Evolutionary conservation across 2,113 vertebrate species (phyloP).

Genomic region (Hippocampus comes): DNA sequence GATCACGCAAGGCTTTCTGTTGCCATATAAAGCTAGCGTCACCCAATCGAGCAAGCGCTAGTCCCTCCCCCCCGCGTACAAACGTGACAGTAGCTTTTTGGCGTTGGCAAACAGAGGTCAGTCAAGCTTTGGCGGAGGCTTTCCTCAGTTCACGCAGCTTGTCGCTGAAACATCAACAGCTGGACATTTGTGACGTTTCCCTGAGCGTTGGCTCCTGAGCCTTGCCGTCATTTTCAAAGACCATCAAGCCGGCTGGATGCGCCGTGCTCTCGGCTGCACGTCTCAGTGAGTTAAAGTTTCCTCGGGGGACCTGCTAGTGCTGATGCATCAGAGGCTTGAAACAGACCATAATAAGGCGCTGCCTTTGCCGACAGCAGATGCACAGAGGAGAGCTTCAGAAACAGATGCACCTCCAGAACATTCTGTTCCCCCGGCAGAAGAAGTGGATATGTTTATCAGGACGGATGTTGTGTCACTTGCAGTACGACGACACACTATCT

Average conservation of each 20-base stretch:
- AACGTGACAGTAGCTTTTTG: slow-evolving; percentile 3
- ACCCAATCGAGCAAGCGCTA: not conserved
- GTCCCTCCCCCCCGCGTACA: not conserved
- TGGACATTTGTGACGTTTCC: slow-evolving; percentile 34
- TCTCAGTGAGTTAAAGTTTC: slow-evolving; percentile 50
- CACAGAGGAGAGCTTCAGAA: slow-evolving; percentile 39
- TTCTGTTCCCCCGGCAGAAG: slow-evolving; percentile 59
- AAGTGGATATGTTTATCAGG: slow-evolving; percentile 48
- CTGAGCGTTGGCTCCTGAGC: slow-evolving; percentile 15
- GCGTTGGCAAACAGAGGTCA: slow-evolving; percentile 17
- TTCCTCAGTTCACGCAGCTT: slow-evolving; percentile 20
- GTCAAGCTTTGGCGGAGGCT: slow-evolving; percentile 9
- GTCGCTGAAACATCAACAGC: slow-evolving; percentile 36
- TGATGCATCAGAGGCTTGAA: slow-evolving; percentile 49
- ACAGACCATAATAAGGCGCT: slow-evolving; percentile 57
- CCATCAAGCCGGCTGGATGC: slow-evolving; percentile 39
- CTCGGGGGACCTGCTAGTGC: slow-evolving; percentile 48
- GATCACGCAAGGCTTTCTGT: not conserved
- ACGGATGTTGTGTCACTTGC: slow-evolving; percentile 33
- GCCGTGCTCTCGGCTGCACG: slow-evolving; percentile 24
- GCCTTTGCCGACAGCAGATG: slow-evolving; percentile 53
- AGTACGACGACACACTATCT: slow-evolving; percentile 10
- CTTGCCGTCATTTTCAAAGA: slow-evolving; percentile 41
- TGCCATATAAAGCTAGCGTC: not conserved
- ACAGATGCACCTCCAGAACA: slow-evolving; percentile 53